Evolutionary conservation across 2,888 invertebrate species (phyloP).

Genomic region (Theretra japonica): DNA sequence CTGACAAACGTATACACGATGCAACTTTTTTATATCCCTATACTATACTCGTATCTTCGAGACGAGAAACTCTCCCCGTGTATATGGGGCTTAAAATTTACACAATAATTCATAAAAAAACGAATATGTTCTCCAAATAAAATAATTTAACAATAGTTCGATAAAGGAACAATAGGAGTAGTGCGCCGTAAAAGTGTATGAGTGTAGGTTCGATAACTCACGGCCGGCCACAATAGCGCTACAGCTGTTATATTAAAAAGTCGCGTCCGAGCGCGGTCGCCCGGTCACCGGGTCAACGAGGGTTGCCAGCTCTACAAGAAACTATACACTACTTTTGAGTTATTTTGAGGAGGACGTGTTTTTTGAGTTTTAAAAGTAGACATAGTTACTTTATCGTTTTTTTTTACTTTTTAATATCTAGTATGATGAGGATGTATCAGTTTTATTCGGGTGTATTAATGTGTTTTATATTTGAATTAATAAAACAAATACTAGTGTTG

Average conservation of each 20-base stretch:
- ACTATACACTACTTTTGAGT: not conserved
- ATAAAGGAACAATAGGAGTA: conserved; percentile 15
- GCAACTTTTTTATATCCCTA: no score
- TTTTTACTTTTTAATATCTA: no score
- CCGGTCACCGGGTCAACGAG: conserved; percentile 11
- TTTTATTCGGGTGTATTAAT: no score
- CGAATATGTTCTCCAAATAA: not conserved
- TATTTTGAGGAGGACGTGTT: not conserved
- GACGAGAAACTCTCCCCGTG: no score
- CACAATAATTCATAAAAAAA: not conserved
- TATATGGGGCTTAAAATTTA: no score
- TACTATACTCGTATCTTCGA: no score
- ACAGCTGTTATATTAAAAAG: not conserved
- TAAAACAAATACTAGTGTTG: no score
- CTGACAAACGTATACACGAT: no score
- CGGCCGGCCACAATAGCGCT: conserved; percentile 5
- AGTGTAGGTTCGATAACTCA: conserved; percentile 8
- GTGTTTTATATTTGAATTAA: no score
- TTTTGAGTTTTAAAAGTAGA: no score
- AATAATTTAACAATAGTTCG: not conserved
- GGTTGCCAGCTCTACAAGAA: conserved; percentile 1
- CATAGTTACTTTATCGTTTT: no score
- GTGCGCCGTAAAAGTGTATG: conserved; percentile 2
- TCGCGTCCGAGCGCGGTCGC: not conserved
- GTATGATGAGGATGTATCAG: no score